phyloP scores from a whole-genome alignment of 37 sponge, comb jelly and placozoan genomes.

The Axinella damicornis region DNA sequence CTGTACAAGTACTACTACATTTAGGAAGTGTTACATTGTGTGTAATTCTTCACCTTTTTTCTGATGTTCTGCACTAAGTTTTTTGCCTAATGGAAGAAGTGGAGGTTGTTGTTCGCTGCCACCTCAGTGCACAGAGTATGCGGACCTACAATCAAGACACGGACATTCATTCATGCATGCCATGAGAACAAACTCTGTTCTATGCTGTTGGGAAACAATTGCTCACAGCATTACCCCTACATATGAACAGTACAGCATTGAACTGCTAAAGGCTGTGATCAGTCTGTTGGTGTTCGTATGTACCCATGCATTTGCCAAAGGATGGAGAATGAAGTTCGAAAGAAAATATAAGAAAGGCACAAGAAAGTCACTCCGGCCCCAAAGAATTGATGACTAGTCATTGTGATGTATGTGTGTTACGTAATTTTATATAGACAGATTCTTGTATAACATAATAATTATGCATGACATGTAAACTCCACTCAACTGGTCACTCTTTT shows the following conservation, averaged over 20 bases:
- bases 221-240: conserved; percentile 15
- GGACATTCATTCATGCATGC: neutral
- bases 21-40: neutral
- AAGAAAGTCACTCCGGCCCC: no score
- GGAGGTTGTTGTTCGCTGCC: conserved; percentile 1
- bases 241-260: conserved; percentile 33
- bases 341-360: no score
- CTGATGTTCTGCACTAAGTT: neutral
- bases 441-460: no score
- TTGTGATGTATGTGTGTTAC: no score
- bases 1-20: no score
- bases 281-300: conserved; percentile 27
- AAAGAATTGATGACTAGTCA: no score
- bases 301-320: conserved; percentile 38
- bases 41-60: neutral
- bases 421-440: no score
- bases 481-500: no score
- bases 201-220: conserved; percentile 12
- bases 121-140: neutral
- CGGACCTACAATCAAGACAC: neutral
- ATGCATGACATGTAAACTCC: no score
- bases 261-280: conserved; percentile 14
- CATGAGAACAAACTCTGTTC: neutral
- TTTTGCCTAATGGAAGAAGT: neutral
- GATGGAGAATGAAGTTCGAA: neutral